Evolutionary conservation across 2,113 vertebrate genomes (phyloP).

Genomic region (Paracanthobrama guichenoti): DNA sequence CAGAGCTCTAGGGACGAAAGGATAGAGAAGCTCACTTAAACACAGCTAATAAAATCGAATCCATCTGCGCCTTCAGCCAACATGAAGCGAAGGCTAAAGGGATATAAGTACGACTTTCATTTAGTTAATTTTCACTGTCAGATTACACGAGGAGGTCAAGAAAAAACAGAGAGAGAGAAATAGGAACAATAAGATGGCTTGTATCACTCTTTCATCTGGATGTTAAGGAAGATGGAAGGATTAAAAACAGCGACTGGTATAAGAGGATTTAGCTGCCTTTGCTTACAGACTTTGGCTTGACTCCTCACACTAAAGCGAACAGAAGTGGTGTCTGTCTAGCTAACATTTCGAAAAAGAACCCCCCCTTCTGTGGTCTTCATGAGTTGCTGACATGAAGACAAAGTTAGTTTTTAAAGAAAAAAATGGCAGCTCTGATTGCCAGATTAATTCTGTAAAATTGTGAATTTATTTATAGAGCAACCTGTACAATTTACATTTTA

Average conservation of each 20-base stretch:
- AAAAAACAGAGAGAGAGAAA: background rate
- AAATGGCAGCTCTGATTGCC: too few species aligned
- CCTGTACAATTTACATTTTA: too few species aligned
- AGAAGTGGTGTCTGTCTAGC: background rate
- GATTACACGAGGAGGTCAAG: constrained; percentile 4
- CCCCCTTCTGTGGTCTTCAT: constrained; percentile 3
- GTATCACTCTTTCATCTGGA: constrained; percentile 48
- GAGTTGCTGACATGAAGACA: constrained; percentile 1
- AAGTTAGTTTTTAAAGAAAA: too few species aligned
- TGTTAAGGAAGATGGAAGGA: constrained; percentile 37
- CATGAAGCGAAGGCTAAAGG: constrained; percentile 28
- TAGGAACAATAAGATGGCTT: constrained; percentile 12
- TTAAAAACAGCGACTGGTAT: constrained; percentile 21
- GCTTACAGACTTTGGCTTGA: constrained; percentile 14
- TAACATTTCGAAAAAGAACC: constrained; percentile 3
- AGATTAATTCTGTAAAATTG: too few species aligned
- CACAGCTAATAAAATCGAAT: constrained; percentile 44
- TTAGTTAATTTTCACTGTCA: constrained; percentile 43
- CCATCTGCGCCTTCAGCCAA: constrained; percentile 27
- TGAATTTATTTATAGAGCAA: too few species aligned
- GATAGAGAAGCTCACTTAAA: constrained; percentile 23
- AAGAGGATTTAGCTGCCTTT: constrained; percentile 36
- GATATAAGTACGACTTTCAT: constrained; percentile 35
- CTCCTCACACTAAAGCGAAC: constrained; percentile 12
- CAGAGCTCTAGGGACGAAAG: constrained; percentile 18